Evolutionary conservation across 2,888 invertebrate species (phyloP).

Genomic region (Melieria omissa): DNA sequence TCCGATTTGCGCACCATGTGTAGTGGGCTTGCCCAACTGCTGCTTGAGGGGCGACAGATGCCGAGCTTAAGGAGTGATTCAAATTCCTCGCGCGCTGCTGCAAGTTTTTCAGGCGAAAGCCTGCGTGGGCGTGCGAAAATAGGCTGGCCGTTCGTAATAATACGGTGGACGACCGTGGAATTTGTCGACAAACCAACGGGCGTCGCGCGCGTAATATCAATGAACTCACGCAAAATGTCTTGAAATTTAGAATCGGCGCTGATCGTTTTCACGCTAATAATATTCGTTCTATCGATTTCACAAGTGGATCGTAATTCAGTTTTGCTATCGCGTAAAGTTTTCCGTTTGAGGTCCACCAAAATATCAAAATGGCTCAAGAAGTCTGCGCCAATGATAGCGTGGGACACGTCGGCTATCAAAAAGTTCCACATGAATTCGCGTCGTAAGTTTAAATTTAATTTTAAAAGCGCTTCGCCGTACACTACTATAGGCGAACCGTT

Average conservation of each 20-base stretch:
- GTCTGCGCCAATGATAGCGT: conserved; percentile 34
- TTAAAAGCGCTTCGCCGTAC: no score
- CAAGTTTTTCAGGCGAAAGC: no score
- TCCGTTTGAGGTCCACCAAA: conserved; percentile 11
- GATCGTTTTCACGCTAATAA: conserved; percentile 16
- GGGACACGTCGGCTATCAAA: conserved; percentile 32
- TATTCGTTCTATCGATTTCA: conserved; percentile 11
- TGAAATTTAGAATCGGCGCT: conserved; percentile 14
- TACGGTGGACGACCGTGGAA: no score
- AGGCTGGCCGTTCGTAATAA: no score
- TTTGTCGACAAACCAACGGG: no score
- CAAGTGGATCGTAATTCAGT: conserved; percentile 12
- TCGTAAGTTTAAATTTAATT: conserved; percentile 32
- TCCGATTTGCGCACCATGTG: conserved; percentile 49
- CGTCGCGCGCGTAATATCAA: conserved; percentile 26
- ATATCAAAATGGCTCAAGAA: conserved; percentile 17
- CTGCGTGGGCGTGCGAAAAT: no score
- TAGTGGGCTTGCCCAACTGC: no score
- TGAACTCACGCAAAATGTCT: conserved; percentile 25
- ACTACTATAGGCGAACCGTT: no score
- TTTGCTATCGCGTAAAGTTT: no score
- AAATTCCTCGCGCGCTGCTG: no score
- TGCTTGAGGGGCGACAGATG: no score
- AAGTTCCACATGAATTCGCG: conserved; percentile 22
- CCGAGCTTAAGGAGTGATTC: no score